These are phyloP conservation scores for Bungarus multicinctus DNA, from an alignment of 2,113 vertebrate genomes.

Conservation along the genomic window DNA sequence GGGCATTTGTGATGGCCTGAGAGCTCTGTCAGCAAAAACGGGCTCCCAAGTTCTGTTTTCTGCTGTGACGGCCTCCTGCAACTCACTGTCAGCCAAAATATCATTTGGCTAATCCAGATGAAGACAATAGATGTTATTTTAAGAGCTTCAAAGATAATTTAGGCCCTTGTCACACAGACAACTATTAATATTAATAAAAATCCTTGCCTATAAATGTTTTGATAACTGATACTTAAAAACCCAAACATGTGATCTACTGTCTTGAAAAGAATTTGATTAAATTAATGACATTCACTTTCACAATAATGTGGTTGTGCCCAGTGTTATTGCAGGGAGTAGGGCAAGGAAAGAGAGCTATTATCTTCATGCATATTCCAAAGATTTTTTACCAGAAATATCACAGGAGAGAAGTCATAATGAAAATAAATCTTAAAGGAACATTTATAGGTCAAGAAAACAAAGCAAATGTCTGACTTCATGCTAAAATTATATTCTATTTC, in stretches of 20 bases:
- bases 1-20: no score
- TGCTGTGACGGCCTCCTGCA: no score
- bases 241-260: neutral
- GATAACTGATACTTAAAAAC: neutral
- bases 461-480: slow-evolving; percentile 25
- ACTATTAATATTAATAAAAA: neutral
- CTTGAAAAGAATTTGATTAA: slow-evolving; percentile 10
- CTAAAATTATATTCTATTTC: slow-evolving; percentile 52
- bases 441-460: slow-evolving; percentile 35
- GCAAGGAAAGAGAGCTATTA: neutral
- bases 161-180: neutral
- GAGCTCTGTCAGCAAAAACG: no score
- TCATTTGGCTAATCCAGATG: neutral
- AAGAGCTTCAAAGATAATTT: neutral
- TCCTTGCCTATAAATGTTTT: neutral
- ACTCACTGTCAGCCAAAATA: neutral
- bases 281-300: neutral
- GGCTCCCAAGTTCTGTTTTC: no score
- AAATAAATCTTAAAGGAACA: slow-evolving; percentile 42
- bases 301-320: neutral
- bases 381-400: slow-evolving; percentile 4
- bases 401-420: slow-evolving; percentile 29
- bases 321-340: neutral
- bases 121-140: neutral
- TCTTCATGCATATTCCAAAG: neutral